phyloP scores from a whole-genome alignment of 1,140 invertebrate species.

The Eumeta japonica region DNA sequence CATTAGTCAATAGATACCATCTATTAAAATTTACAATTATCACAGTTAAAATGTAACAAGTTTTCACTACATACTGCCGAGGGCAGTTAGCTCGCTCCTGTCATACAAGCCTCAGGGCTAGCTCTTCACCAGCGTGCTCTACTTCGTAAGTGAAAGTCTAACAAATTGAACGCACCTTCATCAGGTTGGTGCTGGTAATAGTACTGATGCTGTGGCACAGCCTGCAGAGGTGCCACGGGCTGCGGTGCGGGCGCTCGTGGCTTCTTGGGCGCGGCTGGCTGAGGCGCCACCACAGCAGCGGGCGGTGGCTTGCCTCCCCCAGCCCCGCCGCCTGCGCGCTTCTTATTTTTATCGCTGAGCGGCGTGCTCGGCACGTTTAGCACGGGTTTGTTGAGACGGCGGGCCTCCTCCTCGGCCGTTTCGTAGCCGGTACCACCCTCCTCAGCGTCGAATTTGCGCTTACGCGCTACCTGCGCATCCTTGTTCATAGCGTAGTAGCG shows the following conservation, averaged over 20 bases:
- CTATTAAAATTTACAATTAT: slow-evolving; percentile 55
- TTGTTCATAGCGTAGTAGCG: slow-evolving; percentile 74
- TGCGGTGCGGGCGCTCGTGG: slow-evolving; percentile 47
- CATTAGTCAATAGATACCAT: slow-evolving; percentile 48
- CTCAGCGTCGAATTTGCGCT: slow-evolving; percentile 67
- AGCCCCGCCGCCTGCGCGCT: slow-evolving; percentile 26
- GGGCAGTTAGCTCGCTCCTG: slow-evolving; percentile 55
- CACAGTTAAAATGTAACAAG: slow-evolving; percentile 59
- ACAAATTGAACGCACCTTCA: slow-evolving; percentile 59
- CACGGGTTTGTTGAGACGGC: slow-evolving; percentile 50
- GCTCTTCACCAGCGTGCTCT: slow-evolving; percentile 59
- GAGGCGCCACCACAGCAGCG: slow-evolving; percentile 33
- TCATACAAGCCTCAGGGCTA: slow-evolving; percentile 60
- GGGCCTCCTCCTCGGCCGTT: slow-evolving; percentile 61
- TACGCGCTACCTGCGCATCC: too few relatives aligned
- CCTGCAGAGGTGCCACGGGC: slow-evolving; percentile 45
- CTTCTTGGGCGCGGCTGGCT: slow-evolving; percentile 52
- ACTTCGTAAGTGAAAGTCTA: slow-evolving; percentile 59
- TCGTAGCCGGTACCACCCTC: slow-evolving; percentile 65
- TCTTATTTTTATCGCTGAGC: slow-evolving; percentile 40
- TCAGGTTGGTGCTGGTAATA: slow-evolving; percentile 58
- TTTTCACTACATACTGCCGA: slow-evolving; percentile 42
- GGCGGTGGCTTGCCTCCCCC: slow-evolving; percentile 29
- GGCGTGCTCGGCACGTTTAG: slow-evolving; percentile 59
- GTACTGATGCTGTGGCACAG: slow-evolving; percentile 52